Evolutionary conservation across 2,888 invertebrate species (phyloP).

Genomic region (Noctua janthina): DNA sequence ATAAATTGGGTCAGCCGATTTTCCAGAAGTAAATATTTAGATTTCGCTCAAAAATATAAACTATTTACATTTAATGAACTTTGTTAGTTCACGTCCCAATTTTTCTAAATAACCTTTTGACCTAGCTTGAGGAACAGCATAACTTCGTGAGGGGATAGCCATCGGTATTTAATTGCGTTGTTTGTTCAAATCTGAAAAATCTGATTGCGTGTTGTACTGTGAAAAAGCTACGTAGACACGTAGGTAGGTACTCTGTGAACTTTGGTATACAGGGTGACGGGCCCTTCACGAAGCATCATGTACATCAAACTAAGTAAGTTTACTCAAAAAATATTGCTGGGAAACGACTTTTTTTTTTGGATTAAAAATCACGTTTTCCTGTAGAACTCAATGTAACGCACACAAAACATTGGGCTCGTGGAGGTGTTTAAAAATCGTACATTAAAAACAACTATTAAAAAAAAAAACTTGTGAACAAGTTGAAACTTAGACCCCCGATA

Average conservation of each 20-base stretch:
- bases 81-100: constrained; percentile 9
- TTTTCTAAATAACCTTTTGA: constrained; percentile 32
- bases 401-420: no score
- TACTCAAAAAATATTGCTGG: no score
- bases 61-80: constrained; percentile 6
- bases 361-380: no score
- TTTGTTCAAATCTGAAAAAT: constrained; percentile 21
- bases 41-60: constrained; percentile 8
- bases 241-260: background rate
- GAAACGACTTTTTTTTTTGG: no score
- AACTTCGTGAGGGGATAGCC: background rate
- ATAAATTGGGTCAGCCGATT: constrained; percentile 1
- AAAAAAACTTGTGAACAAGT: no score
- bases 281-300: no score
- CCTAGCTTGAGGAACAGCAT: background rate
- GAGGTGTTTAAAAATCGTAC: no score
- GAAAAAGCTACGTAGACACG: background rate
- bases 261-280: background rate
- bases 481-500: no score
- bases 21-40: constrained; percentile 34
- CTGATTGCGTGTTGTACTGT: constrained; percentile 33
- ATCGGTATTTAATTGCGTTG: constrained; percentile 21
- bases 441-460: no score
- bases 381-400: no score
- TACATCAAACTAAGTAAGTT: no score